Evolutionary conservation across 2,888 invertebrate species (phyloP).

Genomic region (Lepetodrilus schrolli): DNA sequence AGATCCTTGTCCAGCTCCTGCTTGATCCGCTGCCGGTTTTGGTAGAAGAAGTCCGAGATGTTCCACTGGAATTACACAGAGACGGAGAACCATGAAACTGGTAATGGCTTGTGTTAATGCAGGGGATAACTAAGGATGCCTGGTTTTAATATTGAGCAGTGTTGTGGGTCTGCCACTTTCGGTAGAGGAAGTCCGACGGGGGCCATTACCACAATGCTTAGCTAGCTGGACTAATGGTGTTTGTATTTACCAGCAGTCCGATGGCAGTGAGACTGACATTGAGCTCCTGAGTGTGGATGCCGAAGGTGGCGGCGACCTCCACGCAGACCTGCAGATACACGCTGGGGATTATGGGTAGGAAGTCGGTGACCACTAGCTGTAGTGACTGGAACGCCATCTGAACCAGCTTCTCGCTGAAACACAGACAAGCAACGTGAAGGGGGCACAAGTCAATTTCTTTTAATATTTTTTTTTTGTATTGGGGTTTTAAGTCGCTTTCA

Average conservation of each 20-base stretch:
- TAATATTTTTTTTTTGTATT: too few relatives aligned
- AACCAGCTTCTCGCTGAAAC: constrained; percentile 85
- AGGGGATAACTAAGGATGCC: too few relatives aligned
- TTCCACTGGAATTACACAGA: constrained; percentile 91
- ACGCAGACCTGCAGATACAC: constrained; percentile 92
- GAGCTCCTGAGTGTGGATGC: constrained; percentile 94
- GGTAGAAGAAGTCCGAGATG: constrained; percentile 96
- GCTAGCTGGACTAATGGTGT: too few relatives aligned
- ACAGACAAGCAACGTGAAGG: too few relatives aligned
- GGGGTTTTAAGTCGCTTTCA: too few relatives aligned
- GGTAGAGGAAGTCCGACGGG: too few relatives aligned
- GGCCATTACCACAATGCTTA: too few relatives aligned
- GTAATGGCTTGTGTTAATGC: too few relatives aligned
- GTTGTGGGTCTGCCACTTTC: too few relatives aligned
- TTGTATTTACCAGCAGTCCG: constrained; percentile 95
- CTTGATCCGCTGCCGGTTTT: constrained; percentile 84
- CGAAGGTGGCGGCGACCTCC: constrained; percentile 95
- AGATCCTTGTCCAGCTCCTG: constrained; percentile 59
- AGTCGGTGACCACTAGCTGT: constrained; percentile 95
- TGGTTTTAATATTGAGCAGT: too few relatives aligned
- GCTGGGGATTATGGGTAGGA: constrained; percentile 93
- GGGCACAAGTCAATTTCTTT: too few relatives aligned
- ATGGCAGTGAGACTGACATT: constrained; percentile 98
- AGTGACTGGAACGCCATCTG: constrained; percentile 96
- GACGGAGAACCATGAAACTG: neutral